These are phyloP conservation scores for Toxotes jaculatrix DNA, from an alignment of 2,113 vertebrate species.

Conservation along the genomic window DNA sequence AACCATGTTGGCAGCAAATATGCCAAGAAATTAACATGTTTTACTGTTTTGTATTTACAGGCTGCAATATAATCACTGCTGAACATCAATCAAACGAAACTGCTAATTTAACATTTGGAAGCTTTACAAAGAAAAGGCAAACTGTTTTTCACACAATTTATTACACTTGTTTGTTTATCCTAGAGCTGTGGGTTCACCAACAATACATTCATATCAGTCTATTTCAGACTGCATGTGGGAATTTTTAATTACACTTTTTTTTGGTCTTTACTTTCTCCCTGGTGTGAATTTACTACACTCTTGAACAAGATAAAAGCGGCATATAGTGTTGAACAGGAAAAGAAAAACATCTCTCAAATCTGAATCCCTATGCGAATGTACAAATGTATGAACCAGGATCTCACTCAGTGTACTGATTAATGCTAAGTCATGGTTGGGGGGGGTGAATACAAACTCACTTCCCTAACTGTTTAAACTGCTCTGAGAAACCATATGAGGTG, in stretches of 20 bases:
- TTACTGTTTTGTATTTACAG: background rate
- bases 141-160: background rate
- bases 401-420: background rate
- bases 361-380: background rate
- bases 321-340: background rate
- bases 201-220: background rate
- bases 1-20: background rate
- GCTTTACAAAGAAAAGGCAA: background rate
- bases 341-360: background rate
- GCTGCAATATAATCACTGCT: background rate
- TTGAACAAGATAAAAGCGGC: background rate
- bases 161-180: background rate
- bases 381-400: background rate
- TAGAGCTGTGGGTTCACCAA: background rate
- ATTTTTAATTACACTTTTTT: background rate
- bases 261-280: background rate
- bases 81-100: background rate
- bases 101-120: constrained; percentile 5
- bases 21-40: background rate
- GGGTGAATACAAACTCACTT: background rate
- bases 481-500: constrained; percentile 1
- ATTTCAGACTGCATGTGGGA: background rate
- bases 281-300: background rate
- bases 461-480: background rate
- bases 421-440: background rate